Evolutionary conservation across 2,113 vertebrate species (phyloP).

Genomic region (Chamaetylas fuelleborni): DNA sequence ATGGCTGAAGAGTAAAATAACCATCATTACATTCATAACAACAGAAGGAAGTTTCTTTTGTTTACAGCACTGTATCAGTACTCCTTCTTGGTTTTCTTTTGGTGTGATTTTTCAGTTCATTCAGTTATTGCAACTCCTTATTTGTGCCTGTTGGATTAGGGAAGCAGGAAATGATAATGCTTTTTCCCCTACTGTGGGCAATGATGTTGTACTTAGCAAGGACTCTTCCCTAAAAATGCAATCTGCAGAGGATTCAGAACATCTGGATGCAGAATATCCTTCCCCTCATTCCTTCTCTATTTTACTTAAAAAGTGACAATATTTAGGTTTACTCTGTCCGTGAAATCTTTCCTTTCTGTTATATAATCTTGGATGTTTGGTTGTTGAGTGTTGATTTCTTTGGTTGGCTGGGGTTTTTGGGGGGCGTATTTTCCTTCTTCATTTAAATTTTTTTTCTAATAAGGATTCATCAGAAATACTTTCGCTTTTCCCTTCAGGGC

Average conservation of each 20-base stretch:
- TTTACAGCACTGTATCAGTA: not conserved
- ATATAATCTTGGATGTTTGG: not conserved
- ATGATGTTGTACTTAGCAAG: not conserved
- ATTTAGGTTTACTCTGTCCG: not conserved
- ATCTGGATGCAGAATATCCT: not conserved
- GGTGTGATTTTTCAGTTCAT: not conserved
- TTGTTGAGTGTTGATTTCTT: not conserved
- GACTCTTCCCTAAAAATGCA: not conserved
- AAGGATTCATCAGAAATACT: not conserved
- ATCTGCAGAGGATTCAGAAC: not conserved
- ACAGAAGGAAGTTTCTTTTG: not conserved
- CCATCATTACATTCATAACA: not conserved
- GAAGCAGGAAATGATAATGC: not conserved
- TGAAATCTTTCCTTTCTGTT: not conserved
- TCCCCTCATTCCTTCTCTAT: not conserved
- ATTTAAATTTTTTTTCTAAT: no score
- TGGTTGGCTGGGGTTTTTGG: fast-evolving
- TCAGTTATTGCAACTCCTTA: not conserved
- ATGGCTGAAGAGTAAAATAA: not conserved
- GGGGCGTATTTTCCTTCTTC: fast-evolving
- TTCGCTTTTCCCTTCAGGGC: not conserved
- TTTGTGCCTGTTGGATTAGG: not conserved
- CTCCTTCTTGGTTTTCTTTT: not conserved
- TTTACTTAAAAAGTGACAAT: not conserved
- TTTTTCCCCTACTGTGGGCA: not conserved